Evolutionary conservation across 2,113 vertebrate genomes (phyloP), one percentile per base, ranked within the genome.

Genomic region (Vidua chalybeata): DNA sequence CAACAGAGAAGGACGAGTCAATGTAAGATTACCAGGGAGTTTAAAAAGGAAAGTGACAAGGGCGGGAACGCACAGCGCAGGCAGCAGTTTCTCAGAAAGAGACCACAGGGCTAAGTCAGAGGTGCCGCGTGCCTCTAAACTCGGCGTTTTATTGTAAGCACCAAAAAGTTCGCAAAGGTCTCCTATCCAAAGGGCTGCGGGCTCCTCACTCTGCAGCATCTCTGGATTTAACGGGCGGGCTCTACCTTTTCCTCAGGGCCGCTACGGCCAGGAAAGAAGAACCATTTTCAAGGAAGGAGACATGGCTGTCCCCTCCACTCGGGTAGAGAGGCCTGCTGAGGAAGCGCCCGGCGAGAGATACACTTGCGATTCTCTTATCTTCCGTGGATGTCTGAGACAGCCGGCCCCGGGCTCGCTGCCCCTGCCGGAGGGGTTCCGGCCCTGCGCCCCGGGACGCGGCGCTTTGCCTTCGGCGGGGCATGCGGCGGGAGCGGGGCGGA

Each of bases 311-410:
- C 86, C 62, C 67, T 31, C 4, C 1, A 17, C 83, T 49, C 21
- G n/a, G 71, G 58, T 79, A 72, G 35, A 82, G 86, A 76, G 94
- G 96, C 94, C 96, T 91, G 89, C 68, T 4, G 62, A 54, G 72
- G 22, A 76, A 43, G 75, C 35, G 37, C 35, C n/a, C 15, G 13
- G 56, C 16, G 15, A 51, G 48, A n/a, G 35, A 13, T 2, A 39
- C 49, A 2, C 35, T 69, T 5, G 39, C 1, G 14, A 15, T 49
- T 14, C 75, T 13, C 30, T 9, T 15, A 26, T 20, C 20, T 10
- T 15, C 71, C 15, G 4, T 0, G 18, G 59, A 11, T 2, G 62
- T 0, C 39, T 2, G 35, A 22, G 55, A 11, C 54, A 10, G 61
- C 9, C 26, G 37, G 43, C 48, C 31, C 28, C 15, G 6, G 27